phyloP scores from a whole-genome alignment of 1,140 invertebrate species.

The Neoseiulus cucumeris region DNA sequence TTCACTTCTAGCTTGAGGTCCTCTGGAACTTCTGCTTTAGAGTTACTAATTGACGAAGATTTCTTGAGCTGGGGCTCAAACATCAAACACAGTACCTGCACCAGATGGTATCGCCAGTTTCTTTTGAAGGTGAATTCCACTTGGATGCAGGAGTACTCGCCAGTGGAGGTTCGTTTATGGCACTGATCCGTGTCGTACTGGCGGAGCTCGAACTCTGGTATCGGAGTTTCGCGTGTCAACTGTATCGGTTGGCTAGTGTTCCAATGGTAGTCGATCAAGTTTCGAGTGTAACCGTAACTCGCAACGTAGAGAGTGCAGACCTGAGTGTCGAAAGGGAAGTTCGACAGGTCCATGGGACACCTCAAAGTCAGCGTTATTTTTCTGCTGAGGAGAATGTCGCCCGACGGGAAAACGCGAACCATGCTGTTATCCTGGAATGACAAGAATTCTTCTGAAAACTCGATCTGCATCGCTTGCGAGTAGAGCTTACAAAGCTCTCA shows the following conservation, averaged over 20 bases:
- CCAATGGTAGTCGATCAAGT: background rate
- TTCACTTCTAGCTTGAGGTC: no score
- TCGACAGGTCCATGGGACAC: background rate
- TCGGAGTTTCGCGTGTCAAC: background rate
- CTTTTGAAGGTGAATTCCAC: background rate
- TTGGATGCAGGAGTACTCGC: conserved; percentile 1
- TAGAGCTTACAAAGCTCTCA: no score
- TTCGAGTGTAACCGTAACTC: background rate
- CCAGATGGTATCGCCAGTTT: background rate
- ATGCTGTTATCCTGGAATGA: background rate
- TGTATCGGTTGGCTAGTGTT: background rate
- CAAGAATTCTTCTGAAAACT: no score
- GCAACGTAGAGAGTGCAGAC: background rate
- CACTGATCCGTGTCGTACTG: background rate
- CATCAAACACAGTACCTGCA: no score
- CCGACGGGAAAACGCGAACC: background rate
- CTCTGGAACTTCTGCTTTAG: no score
- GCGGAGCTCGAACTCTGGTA: background rate
- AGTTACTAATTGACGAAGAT: no score
- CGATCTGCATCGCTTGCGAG: no score
- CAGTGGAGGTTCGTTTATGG: background rate
- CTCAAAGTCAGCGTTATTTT: background rate
- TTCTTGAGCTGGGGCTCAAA: no score
- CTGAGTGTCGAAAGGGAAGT: conserved; percentile 4
- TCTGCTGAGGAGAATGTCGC: background rate